These are phyloP conservation scores for Ptiloglossa arizonensis DNA, from an alignment of 1,140 invertebrate species.

Conservation along the genomic window DNA sequence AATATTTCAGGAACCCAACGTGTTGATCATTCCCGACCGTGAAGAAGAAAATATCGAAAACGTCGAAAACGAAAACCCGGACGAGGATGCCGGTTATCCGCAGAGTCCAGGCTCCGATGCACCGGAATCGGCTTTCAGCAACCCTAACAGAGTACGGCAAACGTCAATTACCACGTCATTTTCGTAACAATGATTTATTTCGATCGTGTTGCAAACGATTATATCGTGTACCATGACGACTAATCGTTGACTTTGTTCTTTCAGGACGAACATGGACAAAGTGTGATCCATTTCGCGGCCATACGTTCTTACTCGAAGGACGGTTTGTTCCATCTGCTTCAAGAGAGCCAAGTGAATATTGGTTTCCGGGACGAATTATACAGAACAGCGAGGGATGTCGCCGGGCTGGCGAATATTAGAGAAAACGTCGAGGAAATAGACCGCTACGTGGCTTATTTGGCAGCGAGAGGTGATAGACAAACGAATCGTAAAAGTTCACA, in stretches of 20 bases:
- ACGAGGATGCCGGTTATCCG: slow-evolving; percentile 74
- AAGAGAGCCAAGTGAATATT: slow-evolving; percentile 90
- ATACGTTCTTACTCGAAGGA: slow-evolving; percentile 89
- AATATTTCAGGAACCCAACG: slow-evolving; percentile 79
- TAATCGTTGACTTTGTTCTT: too few relatives aligned
- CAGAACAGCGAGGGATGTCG: slow-evolving; percentile 93
- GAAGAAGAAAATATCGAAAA: slow-evolving; percentile 70
- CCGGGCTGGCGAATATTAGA: slow-evolving; percentile 87
- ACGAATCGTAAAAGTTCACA: too few relatives aligned
- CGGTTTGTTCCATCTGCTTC: slow-evolving; percentile 88
- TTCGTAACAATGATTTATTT: too few relatives aligned
- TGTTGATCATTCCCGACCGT: slow-evolving; percentile 79
- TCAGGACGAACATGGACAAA: slow-evolving; percentile 93
- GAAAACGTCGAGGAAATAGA: slow-evolving; percentile 93
- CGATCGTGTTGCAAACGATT: too few relatives aligned
- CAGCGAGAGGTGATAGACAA: slow-evolving; percentile 85
- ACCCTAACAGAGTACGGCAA: slow-evolving; percentile 83
- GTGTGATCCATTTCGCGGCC: slow-evolving; percentile 93
- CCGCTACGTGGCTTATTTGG: slow-evolving; percentile 88
- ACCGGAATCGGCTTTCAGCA: slow-evolving; percentile 84
- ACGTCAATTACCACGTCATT: neutral
- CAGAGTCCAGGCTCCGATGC: slow-evolving; percentile 78
- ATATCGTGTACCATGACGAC: too few relatives aligned
- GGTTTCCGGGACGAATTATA: slow-evolving; percentile 91
- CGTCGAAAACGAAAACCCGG: slow-evolving; percentile 56